These are phyloP conservation scores for Hydrotaea cyrtoneurina DNA, from an alignment of 2,888 invertebrate genomes.

Conservation along the genomic window DNA sequence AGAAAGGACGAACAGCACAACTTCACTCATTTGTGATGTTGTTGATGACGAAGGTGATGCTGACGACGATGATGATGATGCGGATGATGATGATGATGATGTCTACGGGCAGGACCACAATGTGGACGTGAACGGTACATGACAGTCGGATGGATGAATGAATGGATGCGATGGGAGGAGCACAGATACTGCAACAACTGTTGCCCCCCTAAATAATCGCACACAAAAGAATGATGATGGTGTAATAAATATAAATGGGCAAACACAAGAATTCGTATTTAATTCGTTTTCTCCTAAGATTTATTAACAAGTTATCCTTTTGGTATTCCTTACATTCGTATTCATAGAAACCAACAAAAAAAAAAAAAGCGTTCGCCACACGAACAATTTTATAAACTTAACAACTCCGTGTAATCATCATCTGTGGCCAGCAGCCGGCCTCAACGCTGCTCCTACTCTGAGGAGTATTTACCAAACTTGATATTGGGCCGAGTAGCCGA, in stretches of 20 bases:
- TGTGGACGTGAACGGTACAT: not conserved
- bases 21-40: not conserved
- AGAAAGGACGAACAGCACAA: not conserved
- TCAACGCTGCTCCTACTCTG: not conserved
- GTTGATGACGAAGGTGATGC: not conserved
- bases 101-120: not conserved
- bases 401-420: conserved; percentile 31
- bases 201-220: conserved; percentile 29
- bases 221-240: conserved; percentile 31
- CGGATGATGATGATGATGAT: not conserved
- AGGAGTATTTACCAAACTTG: conserved; percentile 70
- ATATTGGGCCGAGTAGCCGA: conserved; percentile 69
- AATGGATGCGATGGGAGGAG: not conserved
- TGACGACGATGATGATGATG: not conserved
- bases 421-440: not conserved
- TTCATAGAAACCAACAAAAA: not conserved
- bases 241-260: conserved; percentile 47
- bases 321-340: conserved; percentile 9
- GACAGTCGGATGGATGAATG: not conserved
- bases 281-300: conserved; percentile 49
- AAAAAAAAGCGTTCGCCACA: not conserved
- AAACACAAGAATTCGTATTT: conserved; percentile 44
- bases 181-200: conserved; percentile 33
- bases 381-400: conserved; percentile 23
- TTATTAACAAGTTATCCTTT: conserved; percentile 40